Evolutionary conservation across 2,797 vertebrate species (phyloP), one percentile per base, ranked within the genome.

Genomic region (Hypotaenidia okinawae): DNA sequence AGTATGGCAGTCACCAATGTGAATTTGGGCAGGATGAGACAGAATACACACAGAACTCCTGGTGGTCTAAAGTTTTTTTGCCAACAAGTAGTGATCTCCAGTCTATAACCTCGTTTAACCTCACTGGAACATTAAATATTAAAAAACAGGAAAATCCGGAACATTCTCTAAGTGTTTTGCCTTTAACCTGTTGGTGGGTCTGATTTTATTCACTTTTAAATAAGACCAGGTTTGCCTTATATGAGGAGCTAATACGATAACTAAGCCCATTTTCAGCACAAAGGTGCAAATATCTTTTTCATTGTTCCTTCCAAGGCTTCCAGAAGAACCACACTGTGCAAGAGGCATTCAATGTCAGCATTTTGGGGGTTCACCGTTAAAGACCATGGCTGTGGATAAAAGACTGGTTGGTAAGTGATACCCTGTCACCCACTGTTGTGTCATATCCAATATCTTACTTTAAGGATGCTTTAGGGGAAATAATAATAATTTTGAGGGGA

Each of bases 201-300:
- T 68, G 54, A 96, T 96, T 96, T 97, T 96, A 94, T 95, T 95
- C 74, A 92, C 84, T 96, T 97, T 96, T 84, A 93, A 93, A 90
- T 97, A 89, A 94, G 82, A 86, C 66, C 92, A 96, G 63, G 69
- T 96, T 97, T 97, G 77, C 90, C 89, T 92, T 98, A 96, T 97
- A 96, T 77, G 62, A 94, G 95, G 95, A 97, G 95, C 93, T 97
- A 97, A 97, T 97, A 96, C n/a, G 95, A 88, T 94, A 96, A 97
- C 96, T 95, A 95, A 97, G 77, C 59, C 72, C 16, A 35, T 97
- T 98, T 98, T 96, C 96, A 97, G 94, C 94, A 94, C 82, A 96
- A 91, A 54, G 80, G 93, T 97, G 90, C 84, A 96, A 97, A 96
- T 85, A 91, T 89, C 72, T 87, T 96, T 96, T 87, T 94, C 91